phyloP scores from a whole-genome alignment of 2,888 invertebrate genomes.

The Eupithecia dodoneata region DNA sequence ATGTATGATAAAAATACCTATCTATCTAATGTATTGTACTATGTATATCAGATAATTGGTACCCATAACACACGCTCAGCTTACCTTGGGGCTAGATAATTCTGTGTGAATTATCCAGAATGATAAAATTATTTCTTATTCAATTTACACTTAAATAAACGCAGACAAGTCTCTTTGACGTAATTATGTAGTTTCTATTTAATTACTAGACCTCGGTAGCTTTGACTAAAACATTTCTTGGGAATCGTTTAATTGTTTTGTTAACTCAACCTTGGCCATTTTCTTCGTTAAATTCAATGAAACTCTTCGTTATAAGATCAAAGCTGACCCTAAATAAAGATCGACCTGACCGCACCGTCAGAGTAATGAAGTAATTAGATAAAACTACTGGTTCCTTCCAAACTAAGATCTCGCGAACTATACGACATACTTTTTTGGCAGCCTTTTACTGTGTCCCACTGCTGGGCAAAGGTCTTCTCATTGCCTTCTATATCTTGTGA shows the following conservation, averaged over 20 bases:
- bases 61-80: too few relatives aligned
- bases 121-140: too few relatives aligned
- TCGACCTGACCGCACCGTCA: background rate
- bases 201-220: background rate
- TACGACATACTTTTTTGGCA: background rate
- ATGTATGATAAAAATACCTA: too few relatives aligned
- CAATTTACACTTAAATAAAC: too few relatives aligned
- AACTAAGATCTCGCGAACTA: background rate
- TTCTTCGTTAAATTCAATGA: background rate
- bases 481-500: background rate
- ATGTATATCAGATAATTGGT: too few relatives aligned
- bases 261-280: background rate
- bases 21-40: too few relatives aligned
- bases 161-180: background rate
- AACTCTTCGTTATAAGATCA: background rate
- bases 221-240: conserved; percentile 1
- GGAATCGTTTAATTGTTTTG: background rate
- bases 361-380: background rate
- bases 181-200: background rate
- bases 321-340: background rate
- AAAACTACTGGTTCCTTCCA: background rate
- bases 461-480: background rate
- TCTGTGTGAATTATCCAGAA: too few relatives aligned
- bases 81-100: too few relatives aligned
- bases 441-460: background rate